phyloP scores from a whole-genome alignment of 2,113 vertebrate genomes.

The Pomatostomus ruficeps region DNA sequence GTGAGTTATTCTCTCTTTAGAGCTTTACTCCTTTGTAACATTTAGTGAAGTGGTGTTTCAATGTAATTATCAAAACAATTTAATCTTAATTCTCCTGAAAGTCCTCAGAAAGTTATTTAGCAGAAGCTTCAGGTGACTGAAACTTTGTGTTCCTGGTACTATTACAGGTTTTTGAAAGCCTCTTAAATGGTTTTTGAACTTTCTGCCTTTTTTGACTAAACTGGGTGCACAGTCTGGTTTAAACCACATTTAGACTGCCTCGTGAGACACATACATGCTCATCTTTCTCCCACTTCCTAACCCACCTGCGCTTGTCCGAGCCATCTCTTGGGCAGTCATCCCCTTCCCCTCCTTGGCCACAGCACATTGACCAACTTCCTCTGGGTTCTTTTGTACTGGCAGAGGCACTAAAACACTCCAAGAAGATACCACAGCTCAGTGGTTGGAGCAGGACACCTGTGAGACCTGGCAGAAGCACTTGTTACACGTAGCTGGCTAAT shows the following conservation, averaged over 20 bases:
- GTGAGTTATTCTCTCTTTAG: not conserved
- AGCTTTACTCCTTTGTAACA: not conserved
- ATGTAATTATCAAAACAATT: not conserved
- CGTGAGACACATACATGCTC: rapidly evolving
- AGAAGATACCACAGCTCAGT: not conserved
- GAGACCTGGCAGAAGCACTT: not conserved
- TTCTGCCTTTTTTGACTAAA: not conserved
- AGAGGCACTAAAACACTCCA: not conserved
- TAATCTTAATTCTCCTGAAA: not conserved
- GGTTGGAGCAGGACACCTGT: not conserved
- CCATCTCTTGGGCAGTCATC: rapidly evolving
- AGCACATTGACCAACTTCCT: not conserved
- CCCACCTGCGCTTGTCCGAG: rapidly evolving
- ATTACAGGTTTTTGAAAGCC: not conserved
- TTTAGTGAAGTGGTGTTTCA: not conserved
- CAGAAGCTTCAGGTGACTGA: not conserved
- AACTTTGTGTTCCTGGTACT: not conserved
- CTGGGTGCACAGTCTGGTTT: rapidly evolving
- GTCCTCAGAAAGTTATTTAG: not conserved
- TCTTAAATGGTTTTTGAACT: not conserved
- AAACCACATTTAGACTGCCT: not conserved
- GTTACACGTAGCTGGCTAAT: rapidly evolving
- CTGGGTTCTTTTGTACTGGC: not conserved
- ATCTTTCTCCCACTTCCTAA: not conserved
- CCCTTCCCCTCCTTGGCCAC: not conserved